Evolutionary conservation across 2,797 vertebrate species (phyloP).

Genomic region (Cuniculus paca): DNA sequence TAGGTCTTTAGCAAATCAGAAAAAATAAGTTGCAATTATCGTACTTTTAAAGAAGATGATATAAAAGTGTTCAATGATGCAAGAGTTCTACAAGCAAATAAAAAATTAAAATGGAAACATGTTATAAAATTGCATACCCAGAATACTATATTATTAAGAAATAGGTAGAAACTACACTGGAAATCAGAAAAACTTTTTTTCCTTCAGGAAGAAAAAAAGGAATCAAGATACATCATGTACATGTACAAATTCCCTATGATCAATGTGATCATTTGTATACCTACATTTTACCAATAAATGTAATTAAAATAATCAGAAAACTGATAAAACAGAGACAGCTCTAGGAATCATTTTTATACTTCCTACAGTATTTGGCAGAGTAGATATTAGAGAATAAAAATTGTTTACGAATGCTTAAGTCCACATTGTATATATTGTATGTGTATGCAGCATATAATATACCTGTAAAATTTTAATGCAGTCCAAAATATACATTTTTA

Average conservation of each 20-base stretch:
- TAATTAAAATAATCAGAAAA: background rate
- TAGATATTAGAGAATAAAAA: background rate
- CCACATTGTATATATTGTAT: background rate
- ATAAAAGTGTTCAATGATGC: background rate
- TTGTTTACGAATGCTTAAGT: background rate
- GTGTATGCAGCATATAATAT: too few relatives aligned
- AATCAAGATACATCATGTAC: background rate
- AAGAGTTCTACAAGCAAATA: background rate
- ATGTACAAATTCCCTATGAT: background rate
- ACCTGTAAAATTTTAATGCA: background rate
- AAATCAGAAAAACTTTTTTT: background rate
- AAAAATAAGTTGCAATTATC: background rate
- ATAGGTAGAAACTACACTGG: background rate
- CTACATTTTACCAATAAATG: background rate
- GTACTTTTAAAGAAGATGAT: background rate
- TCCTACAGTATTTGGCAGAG: background rate
- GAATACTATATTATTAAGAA: background rate
- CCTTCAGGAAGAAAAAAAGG: background rate
- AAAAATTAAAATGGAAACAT: background rate
- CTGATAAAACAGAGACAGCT: background rate
- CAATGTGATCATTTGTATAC: background rate
- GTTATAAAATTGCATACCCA: background rate
- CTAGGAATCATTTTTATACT: background rate
- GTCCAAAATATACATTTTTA: background rate
- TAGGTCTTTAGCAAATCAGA: background rate